Evolutionary conservation across 2,888 invertebrate species (phyloP).

Genomic region (Notocelia uddmanniana): DNA sequence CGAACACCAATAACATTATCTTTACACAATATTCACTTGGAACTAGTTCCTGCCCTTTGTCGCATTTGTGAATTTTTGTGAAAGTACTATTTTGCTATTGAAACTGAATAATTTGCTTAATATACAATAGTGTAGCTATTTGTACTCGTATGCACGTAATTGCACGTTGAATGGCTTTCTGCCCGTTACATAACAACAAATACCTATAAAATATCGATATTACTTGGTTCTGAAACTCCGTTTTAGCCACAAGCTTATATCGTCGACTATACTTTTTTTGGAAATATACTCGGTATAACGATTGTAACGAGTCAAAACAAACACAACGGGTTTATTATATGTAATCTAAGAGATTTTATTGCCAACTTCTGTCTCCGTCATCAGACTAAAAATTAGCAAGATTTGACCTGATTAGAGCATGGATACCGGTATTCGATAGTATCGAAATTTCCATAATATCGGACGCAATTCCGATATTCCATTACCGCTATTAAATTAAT

Average conservation of each 20-base stretch:
- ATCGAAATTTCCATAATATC: no score
- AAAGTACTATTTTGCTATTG: background rate
- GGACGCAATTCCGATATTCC: no score
- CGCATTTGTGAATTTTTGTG: background rate
- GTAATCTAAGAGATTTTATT: background rate
- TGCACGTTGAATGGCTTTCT: background rate
- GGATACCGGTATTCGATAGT: no score
- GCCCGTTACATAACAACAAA: background rate
- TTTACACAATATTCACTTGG: conserved; percentile 12
- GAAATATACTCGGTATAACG: background rate
- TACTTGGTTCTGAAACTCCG: no score
- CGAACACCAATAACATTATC: conserved; percentile 27
- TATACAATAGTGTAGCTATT: background rate
- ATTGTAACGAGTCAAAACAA: background rate
- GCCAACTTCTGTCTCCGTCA: background rate
- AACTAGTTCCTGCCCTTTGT: background rate
- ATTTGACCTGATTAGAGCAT: background rate
- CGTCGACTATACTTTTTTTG: background rate
- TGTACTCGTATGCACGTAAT: no score
- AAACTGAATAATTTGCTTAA: background rate
- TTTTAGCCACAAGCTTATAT: background rate
- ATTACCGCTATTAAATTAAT: no score
- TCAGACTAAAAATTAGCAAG: background rate
- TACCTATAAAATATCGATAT: background rate
- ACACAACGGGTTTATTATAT: background rate